Evolutionary conservation across 1,140 invertebrate genomes (phyloP), one percentile per base, ranked within the genome.

Genomic region (Macrotrachela quadricornifera): DNA sequence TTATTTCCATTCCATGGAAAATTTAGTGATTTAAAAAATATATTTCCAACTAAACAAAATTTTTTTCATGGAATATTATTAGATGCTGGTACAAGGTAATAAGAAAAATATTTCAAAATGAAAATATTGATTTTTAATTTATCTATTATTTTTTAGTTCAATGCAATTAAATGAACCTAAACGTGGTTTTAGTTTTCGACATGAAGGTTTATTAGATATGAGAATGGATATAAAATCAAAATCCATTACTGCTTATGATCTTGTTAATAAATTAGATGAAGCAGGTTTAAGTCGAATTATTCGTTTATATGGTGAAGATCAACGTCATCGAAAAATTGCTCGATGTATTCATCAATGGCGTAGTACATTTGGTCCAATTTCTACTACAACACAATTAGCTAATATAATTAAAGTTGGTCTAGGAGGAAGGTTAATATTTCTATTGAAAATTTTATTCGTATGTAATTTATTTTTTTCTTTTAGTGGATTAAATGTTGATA

Each of bases 131-230:
- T 4, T 30, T 30, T 8, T n/a, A n/a, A n/a, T 4, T 30, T 30
- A 30, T 8, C 8, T 4, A 30, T 4, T 30, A 30, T 30, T 30
- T 8, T 30, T 81, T 65, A 94, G 87, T 6, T 87, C 85, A 1
- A 91, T 92, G 83, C 90, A 96, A 69, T 79, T 90, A 64, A 81
- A 91, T 62, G 72, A 74, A 60, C 70, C 76, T 2, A 71, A 75
- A 15, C 74, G 90, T 63, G 90, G 90, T 8, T 95, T 96, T 71
- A 78, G 81, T 13, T 59, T 91, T 0, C 80, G 77, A 46, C 76
- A 77, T 30, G 76, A 90, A 74, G 85, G 84, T 0, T 82, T 80
- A 10, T 72, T 96, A 46, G 90, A 94, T 64, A 94, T 95, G 88
- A 74, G 90, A 64, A 95, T 95, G 88, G 83, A 90, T 72, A 77